These are phyloP conservation scores for Perognathus longimembris DNA, from an alignment of 2,113 vertebrate genomes.

Conservation along the genomic window DNA sequence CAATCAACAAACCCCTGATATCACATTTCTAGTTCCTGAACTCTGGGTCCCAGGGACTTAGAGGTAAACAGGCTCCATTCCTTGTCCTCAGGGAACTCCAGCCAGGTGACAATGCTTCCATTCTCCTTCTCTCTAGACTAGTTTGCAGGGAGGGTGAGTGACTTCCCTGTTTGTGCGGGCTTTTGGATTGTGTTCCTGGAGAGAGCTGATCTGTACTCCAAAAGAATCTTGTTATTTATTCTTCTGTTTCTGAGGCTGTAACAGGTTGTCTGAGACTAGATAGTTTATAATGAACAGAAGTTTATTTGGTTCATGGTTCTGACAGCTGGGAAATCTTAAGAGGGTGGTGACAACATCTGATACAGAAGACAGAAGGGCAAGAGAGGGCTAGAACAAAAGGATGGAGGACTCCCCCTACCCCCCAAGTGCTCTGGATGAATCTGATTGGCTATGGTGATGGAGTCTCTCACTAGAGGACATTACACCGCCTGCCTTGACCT, in stretches of 20 bases:
- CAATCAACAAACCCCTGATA: background rate
- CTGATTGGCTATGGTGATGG: background rate
- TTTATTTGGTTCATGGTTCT: background rate
- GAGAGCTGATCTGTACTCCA: background rate
- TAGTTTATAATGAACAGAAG: background rate
- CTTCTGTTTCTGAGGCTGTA: background rate
- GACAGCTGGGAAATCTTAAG: background rate
- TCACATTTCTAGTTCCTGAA: background rate
- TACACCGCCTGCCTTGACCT: background rate
- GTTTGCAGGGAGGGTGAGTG: background rate
- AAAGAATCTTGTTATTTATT: constrained; percentile 32
- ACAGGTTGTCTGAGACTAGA: background rate
- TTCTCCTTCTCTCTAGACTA: background rate
- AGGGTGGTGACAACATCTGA: background rate
- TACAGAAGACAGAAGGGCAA: background rate
- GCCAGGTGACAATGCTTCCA: background rate
- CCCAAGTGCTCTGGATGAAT: background rate
- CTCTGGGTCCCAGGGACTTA: background rate
- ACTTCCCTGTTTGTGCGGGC: background rate
- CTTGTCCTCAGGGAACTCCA: background rate
- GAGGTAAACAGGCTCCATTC: background rate
- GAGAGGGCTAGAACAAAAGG: background rate
- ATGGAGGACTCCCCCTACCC: background rate
- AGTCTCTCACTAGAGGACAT: background rate
- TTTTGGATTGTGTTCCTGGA: constrained; percentile 19